Conservation (phyloP, 2,113 vertebrate genomes). For the Riparia riparia region DNA sequence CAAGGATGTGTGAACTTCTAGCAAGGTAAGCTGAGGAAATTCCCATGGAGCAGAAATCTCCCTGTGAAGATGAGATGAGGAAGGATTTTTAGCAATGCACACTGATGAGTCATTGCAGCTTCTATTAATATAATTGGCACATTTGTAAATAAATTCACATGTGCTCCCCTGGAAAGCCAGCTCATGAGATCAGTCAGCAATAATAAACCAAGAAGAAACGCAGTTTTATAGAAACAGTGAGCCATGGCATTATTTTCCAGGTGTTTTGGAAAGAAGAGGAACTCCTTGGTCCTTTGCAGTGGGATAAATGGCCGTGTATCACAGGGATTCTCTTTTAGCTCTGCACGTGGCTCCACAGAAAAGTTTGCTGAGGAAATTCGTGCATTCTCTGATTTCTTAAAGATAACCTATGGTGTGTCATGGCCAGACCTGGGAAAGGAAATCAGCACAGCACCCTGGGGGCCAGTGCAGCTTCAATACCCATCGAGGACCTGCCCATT, state of each 20-base stretch:
- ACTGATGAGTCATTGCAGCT: constrained; percentile 50
- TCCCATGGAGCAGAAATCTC: background rate
- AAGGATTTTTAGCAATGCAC: constrained; percentile 27
- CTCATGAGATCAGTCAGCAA: constrained; percentile 61
- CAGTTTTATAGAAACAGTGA: constrained; percentile 28
- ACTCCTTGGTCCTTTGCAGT: background rate
- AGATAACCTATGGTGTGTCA: background rate
- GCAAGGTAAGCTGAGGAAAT: constrained; percentile 30
- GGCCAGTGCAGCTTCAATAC: background rate
- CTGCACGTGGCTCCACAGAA: background rate
- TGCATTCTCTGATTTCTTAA: background rate
- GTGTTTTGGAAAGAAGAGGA: constrained; percentile 17
- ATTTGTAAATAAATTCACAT: constrained; percentile 60
- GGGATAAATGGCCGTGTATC: background rate
- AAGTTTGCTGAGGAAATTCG: background rate
- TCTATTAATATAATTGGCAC: constrained; percentile 73
- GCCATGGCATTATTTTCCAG: background rate
- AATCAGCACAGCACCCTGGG: background rate
- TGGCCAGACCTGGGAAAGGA: background rate
- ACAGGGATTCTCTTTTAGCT: background rate
- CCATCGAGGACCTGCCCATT: background rate
- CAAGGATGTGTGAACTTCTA: background rate
- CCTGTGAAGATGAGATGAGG: constrained; percentile 20
- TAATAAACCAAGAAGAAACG: background rate
- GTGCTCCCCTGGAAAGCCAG: constrained; percentile 34